Evolutionary conservation across 2,113 vertebrate genomes (phyloP).

Genomic region (Hassar affinis): DNA sequence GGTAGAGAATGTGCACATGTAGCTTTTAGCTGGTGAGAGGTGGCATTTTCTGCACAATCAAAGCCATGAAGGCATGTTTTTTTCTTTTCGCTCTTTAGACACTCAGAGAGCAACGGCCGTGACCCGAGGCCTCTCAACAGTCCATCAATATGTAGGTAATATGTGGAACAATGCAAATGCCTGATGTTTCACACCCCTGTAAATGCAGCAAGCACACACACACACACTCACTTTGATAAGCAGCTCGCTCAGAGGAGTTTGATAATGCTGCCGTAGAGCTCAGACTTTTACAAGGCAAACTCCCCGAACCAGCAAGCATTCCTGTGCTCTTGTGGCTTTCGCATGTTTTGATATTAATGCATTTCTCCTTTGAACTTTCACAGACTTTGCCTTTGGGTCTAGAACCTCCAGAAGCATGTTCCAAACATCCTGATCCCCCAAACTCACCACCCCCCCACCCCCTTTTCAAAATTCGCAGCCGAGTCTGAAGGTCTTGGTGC

Average conservation of each 20-base stretch:
- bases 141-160: background rate
- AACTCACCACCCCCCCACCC: background rate
- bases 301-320: slow-evolving; percentile 33
- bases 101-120: background rate
- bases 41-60: background rate
- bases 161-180: background rate
- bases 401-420: slow-evolving; percentile 18
- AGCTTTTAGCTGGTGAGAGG: background rate
- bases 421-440: slow-evolving; percentile 13
- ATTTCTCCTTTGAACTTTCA: slow-evolving; percentile 37
- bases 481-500: slow-evolving; percentile 10
- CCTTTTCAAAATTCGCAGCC: background rate
- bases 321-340: slow-evolving; percentile 36
- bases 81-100: background rate
- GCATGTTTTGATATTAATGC: slow-evolving; percentile 45
- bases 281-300: slow-evolving; percentile 35
- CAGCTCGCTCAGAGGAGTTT: background rate
- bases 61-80: background rate
- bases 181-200: slow-evolving; percentile 6
- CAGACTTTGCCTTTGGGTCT: slow-evolving; percentile 35
- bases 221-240: background rate
- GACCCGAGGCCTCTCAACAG: slow-evolving; percentile 1
- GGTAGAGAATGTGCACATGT: background rate
- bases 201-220: background rate
- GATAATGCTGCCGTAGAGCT: background rate